Evolutionary conservation across 2,113 vertebrate species (phyloP).

Genomic region (Daboia siamensis): DNA sequence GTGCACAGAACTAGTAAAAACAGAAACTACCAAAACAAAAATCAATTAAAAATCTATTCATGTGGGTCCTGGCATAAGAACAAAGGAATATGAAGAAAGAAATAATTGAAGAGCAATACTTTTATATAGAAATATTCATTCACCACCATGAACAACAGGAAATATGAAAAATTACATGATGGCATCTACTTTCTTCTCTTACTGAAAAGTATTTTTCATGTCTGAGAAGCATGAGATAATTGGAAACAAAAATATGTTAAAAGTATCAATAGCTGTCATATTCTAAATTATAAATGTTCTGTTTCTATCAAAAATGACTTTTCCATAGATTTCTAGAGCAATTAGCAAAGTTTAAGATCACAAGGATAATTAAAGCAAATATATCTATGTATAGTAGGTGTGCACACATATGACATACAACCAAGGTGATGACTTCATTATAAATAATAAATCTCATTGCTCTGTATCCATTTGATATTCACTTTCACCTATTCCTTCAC

Average conservation of each 20-base stretch:
- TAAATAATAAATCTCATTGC: slow-evolving; percentile 36
- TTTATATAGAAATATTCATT: not conserved
- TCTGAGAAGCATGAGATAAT: not conserved
- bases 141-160: accelerated
- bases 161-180: not conserved
- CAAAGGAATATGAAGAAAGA: not conserved
- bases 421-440: slow-evolving; percentile 26
- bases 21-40: too few species aligned
- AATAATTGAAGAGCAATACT: not conserved
- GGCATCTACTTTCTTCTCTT: not conserved
- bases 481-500: slow-evolving; percentile 32
- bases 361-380: not conserved
- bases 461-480: not conserved
- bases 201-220: not conserved
- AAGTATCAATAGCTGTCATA: not conserved
- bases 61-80: slow-evolving; percentile 1
- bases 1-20: too few species aligned
- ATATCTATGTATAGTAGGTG: accelerated
- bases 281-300: not conserved
- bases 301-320: slow-evolving; percentile 29
- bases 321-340: slow-evolving; percentile 23
- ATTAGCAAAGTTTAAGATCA: slow-evolving; percentile 36
- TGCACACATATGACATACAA: not conserved
- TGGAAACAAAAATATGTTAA: not conserved
- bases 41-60: not conserved